Evolutionary conservation across 2,888 invertebrate genomes (phyloP).

Genomic region (Eristalis tenax): DNA sequence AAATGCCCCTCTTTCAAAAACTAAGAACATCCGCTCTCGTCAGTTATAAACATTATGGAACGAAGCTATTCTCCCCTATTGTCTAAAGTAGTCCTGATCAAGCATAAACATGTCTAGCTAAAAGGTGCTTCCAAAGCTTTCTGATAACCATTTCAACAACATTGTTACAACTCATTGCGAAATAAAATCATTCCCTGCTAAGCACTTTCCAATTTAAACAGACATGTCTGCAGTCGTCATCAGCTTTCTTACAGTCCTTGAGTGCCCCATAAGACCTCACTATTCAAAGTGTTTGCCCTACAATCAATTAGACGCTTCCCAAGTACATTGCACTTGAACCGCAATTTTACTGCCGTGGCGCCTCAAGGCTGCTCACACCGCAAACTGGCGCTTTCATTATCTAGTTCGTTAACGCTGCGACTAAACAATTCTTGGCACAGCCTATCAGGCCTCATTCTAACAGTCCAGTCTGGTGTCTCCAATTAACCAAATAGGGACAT

Average conservation of each 20-base stretch:
- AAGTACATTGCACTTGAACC: conserved; percentile 47
- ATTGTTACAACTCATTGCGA: background rate
- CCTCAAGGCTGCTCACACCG: conserved; percentile 41
- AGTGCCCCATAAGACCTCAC: background rate
- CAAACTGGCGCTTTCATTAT: conserved; percentile 17
- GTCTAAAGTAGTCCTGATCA: too few species aligned
- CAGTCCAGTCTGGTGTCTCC: background rate
- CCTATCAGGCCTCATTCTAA: background rate
- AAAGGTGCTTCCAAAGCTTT: too few species aligned
- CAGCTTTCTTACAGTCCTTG: background rate
- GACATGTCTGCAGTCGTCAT: background rate
- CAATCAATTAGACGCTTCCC: conserved; percentile 4
- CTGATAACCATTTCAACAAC: too few species aligned
- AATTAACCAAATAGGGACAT: conserved; percentile 11
- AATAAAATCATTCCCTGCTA: background rate
- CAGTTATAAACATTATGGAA: too few species aligned
- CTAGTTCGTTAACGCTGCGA: background rate
- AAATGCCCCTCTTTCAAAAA: too few species aligned
- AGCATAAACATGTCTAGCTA: too few species aligned
- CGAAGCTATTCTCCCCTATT: too few species aligned
- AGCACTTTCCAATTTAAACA: background rate
- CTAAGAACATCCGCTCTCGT: too few species aligned
- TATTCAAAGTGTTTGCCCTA: background rate
- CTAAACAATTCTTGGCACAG: conserved; percentile 1
- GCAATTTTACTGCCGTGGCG: conserved; percentile 37